Base-by-base conservation (phyloP, 2,113 vertebrate genomes). In the Corythaixoides concolor region DNA sequence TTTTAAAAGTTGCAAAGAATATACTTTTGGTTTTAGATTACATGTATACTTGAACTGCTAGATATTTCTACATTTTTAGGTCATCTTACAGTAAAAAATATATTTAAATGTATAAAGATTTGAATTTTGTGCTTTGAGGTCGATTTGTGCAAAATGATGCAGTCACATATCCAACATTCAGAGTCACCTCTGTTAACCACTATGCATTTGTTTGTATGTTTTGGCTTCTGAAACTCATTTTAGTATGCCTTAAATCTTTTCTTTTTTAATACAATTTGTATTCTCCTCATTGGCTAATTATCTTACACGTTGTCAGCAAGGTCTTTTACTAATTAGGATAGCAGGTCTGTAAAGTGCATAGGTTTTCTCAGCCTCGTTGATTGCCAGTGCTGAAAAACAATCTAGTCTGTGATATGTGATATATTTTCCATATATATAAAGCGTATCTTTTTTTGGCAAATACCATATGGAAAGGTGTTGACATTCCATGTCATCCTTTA, bases 381-480 rank as follows among this genome's bases (percentile, higher is more conserved):
- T 74, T 88, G n/a, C n/a, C 4, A 3, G 8, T 77, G 32, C 30
- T 74, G 43, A 90, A 74, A 18, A 90, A 17, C 30, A 88, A 47
- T 45, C 23, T 67, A 47, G 15, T 89, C 52, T 70, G 35, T 18
- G 23, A n/a, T 64, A 35, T 33, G 33, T 41, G 35, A 68, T 89
- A 4, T 58, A 63, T 90, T 88, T 90, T 80, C 32, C 32, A 7
- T 80, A 35, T 77, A 77, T 74, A 41, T 41, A 53, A 41, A 81
- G 23, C 28, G 5, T 62, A 28, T 41, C 58, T 85, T 85, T 93
- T 88, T 88, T 82, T 90, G 45, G 75, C 63, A 84, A 92, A 83
- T 89, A 74, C 55, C 76, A 74, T 92, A 93, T 70, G 90, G 88
- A 83, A 85, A 77, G 32, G 41, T 86, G 92, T 92, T 80, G 64